Base-by-base conservation (phyloP, 2,888 invertebrate species). In the Strigamia transsilvanica region DNA sequence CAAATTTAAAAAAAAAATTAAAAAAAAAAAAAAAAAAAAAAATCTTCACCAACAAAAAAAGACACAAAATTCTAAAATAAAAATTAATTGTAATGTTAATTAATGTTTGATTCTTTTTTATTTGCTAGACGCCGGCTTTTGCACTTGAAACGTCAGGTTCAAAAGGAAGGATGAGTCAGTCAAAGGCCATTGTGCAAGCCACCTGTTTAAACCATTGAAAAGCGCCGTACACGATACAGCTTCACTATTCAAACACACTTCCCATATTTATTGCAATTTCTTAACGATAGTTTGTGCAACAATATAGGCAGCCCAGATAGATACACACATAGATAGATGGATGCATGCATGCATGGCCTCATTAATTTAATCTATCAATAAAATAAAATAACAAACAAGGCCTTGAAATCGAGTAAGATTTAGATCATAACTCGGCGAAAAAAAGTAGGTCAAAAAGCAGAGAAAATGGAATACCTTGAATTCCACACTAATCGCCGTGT, bases 401-500 rank as follows among this genome's bases (percentile, higher is more conserved):
- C 41, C 46, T 32, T 78, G 42, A 32, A 82, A 34, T 46, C 4
- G 46, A 12, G 46, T 13, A 46, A 46, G 12, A 46, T 46, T 15
- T 46, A 46, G 46, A 46, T 46, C 46, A 82, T 34, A 81, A 27
- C 80, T 23, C 41, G 46, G n/a, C 6, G 12, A 3, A 2, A 3
- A 23, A 23, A 61, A 61, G 61, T 61, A 41, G 42, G 56, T 27
- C 18, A 80, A 38, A 79, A 41, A 38, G 79, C 23, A 23, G 32
- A 34, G n/a, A 34, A 32, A 73, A 34, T 27, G 18, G 77, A 81
- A 10, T n/a, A 27, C 46, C 73, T 21, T n/a, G 46, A 77, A 81
- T 73, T 51, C 82, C 73, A 34, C 51, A 32, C 51, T 41, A 18
- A 46, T 81, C 80, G 21, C 51, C n/a, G 15, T 56, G 38, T 80